Evolutionary conservation across 2,888 invertebrate species (phyloP), one percentile per base, ranked within the genome.

Genomic region (Diarsia dahlii): DNA sequence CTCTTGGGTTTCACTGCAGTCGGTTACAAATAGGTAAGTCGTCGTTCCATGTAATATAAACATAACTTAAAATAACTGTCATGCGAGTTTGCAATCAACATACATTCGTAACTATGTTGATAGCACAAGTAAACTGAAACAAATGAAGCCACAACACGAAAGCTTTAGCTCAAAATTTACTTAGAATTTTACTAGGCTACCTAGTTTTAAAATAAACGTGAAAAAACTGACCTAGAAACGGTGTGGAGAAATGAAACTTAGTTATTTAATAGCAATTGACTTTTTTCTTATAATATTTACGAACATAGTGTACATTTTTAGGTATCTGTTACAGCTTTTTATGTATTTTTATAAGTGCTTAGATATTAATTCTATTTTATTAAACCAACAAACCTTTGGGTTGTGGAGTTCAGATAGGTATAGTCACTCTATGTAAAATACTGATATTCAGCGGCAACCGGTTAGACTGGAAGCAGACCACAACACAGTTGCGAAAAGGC

Each of bases 81-180:
- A 85, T 83, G 87, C 81, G 67, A 85, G 67, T 68, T 62, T 15
- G 82, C 77, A 80, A 73, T 85, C 77, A 79, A 73, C 79, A 69
- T 76, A 78, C 75, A 66, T 76, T 62, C 74, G 20, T 63, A 63
- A 74, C 70, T 66, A 68, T 56, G 56, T 72, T 69, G 46, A 73
- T 81, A 76, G 39, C 39, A 71, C 34, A 65, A 71, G 18, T 71
- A 48, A 70, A 66, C n/a, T 74, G 5, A 73, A 80, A 83, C 52
- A 74, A 85, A 86, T 79, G 78, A 69, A 56, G 52, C 20, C 20
- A 79, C 3, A 71, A 66, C 86, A 87, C 80, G 87, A 77, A 77
- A 79, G 34, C 20, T 28, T 13, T 18, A 10, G 12, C 69, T 76
- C 52, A 64, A 50, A 60, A 34, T 76, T 73, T 71, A 74, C 74